Base-by-base conservation (phyloP, 2,888 invertebrate species). In the Boloria selene region DNA sequence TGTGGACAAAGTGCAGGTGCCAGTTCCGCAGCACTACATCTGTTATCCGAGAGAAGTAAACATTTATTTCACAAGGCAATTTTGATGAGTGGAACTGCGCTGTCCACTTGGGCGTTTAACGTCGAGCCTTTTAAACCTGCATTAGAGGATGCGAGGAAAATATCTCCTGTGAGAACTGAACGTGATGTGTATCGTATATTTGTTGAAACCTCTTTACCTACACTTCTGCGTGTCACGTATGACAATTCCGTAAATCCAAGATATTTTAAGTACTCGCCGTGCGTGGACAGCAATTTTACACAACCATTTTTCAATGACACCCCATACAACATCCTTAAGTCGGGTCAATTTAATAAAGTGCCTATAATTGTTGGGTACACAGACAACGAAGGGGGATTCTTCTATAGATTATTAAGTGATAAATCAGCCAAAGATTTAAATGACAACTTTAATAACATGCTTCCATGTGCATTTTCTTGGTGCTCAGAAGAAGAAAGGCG, bases 1-100 rank as follows among this genome's bases (percentile, higher is more conserved):
- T 85, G 84, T 22, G 92, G 92, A 0, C 90, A 92, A 49, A 92
- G 91, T 50, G 90, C 92, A 0, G 92, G 92, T 0, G 86, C 85
- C 0, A 80, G 83, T n/a, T 76, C 87, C 0, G 84, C 86, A 0
- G 82, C 85, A 0, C 84, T 90, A 85, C 91, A 89, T 64, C 72
- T 91, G 26, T 73, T 91, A 0, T 86, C 90, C 0, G 80, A 79
- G 60, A 70, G 72, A 6, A 90, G 90, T 67, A 73, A 72, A 69
- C 87, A 87, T 54, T 68, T 92, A 31, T 92, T 90, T 64, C 91
- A 92, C 69, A 90, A 89, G 78, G 80, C 82, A 2, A 84, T 91
- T 42, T 74, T 91, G 3, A 77, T 90, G 73, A 92, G 91, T 54
- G 91, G 91, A 4, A 79, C 82, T 0, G 79, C 85, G 3, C 65